phyloP scores from a whole-genome alignment of 2,113 vertebrate genomes.

The Spea multiplicata region DNA sequence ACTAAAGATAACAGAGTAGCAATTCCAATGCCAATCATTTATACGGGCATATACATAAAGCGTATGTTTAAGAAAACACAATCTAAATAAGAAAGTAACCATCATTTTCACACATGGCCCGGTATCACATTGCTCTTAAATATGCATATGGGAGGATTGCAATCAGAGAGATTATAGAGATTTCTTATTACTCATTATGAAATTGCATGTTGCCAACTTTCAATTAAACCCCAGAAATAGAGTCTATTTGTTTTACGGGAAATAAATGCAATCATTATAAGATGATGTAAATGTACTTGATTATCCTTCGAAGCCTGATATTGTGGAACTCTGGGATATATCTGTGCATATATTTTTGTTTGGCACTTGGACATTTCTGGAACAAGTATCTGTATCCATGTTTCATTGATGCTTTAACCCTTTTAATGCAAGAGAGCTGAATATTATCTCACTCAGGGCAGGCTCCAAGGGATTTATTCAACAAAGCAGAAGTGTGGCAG shows the following conservation, averaged over 20 bases:
- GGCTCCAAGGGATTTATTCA: no score
- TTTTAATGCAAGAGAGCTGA: no score
- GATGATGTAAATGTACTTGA: slow-evolving; percentile 35
- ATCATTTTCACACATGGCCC: not conserved
- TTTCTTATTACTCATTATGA: slow-evolving; percentile 44
- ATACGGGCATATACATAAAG: slow-evolving; percentile 6
- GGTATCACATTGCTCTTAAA: slow-evolving; percentile 21
- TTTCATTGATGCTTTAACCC: no score
- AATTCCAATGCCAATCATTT: not conserved
- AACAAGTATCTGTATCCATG: no score
- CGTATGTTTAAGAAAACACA: not conserved
- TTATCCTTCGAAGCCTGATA: slow-evolving; percentile 25
- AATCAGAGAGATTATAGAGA: slow-evolving; percentile 40
- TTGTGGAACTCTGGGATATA: not conserved
- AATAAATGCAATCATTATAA: slow-evolving; percentile 39
- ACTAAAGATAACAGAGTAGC: slow-evolving; percentile 1
- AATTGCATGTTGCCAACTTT: slow-evolving; percentile 45
- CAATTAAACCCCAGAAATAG: slow-evolving; percentile 45
- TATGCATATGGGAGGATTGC: slow-evolving; percentile 41
- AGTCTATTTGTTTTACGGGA: slow-evolving; percentile 37
- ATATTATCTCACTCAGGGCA: no score
- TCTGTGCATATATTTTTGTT: not conserved
- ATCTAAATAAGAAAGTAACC: not conserved
- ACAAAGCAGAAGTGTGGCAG: no score
- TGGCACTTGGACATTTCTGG: no score